Evolutionary conservation across 2,113 vertebrate species (phyloP).

Genomic region (Ceyx cyanopectus): DNA sequence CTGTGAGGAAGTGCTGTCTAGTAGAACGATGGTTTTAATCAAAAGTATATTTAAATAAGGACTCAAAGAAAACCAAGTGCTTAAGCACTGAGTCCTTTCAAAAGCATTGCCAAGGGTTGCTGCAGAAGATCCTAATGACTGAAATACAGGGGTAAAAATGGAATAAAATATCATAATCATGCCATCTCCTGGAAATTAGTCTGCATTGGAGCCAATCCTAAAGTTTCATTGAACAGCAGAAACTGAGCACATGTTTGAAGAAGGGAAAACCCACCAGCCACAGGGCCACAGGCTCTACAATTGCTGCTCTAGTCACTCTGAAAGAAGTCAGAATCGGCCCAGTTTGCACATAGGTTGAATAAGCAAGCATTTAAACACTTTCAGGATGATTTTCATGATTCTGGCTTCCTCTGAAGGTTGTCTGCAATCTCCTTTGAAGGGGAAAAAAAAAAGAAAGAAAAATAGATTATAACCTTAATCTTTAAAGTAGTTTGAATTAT

Average conservation of each 20-base stretch:
- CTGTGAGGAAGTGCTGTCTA: neutral
- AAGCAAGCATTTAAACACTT: neutral
- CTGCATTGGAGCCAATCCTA: neutral
- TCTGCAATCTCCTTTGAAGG: neutral
- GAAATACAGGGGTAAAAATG: neutral
- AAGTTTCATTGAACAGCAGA: neutral
- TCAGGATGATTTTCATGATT: neutral
- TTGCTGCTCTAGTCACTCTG: rapidly evolving
- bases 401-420: neutral
- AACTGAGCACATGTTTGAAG: rapidly evolving
- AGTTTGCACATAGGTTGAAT: neutral
- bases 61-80: neutral
- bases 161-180: neutral
- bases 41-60: neutral
- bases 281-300: neutral
- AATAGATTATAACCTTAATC: slow-evolving; percentile 68
- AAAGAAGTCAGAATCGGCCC: rapidly evolving
- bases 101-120: neutral
- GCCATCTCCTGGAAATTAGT: neutral
- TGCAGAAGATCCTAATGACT: neutral
- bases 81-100: neutral
- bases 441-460: neutral
- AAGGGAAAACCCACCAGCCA: rapidly evolving
- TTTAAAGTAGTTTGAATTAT: slow-evolving; percentile 80
- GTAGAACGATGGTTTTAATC: neutral